phyloP scores from a whole-genome alignment of 2,888 invertebrate genomes.

The Pterostichus niger region DNA sequence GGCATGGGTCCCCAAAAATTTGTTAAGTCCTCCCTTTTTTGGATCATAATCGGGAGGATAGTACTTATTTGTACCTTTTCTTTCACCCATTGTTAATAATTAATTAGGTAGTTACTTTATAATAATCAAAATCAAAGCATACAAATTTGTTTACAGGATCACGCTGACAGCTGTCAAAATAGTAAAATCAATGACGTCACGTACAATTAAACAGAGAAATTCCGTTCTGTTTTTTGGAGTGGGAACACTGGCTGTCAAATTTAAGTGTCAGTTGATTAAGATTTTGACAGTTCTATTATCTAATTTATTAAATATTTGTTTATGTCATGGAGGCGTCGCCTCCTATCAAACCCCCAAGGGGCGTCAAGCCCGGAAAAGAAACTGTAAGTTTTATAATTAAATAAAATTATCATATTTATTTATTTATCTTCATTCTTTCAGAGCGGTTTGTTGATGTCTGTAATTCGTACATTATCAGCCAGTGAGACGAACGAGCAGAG shows the following conservation, averaged over 20 bases:
- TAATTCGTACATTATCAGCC: conserved; percentile 95
- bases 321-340: conserved; percentile 83
- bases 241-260: background rate
- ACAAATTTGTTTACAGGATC: conserved; percentile 19
- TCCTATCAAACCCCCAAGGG: conserved; percentile 91
- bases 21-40: conserved; percentile 94
- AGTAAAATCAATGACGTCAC: too few relatives aligned
- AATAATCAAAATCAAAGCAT: background rate
- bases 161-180: conserved; percentile 40
- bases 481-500: conserved; percentile 96
- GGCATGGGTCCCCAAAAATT: conserved; percentile 96
- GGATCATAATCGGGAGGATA: conserved; percentile 99
- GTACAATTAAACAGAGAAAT: too few relatives aligned
- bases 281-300: conserved; percentile 4
- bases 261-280: background rate
- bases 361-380: conserved; percentile 92
- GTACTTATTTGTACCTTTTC: conserved; percentile 98
- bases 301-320: conserved; percentile 3
- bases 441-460: conserved; percentile 95
- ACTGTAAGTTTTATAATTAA: conserved; percentile 80
- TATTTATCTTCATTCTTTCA: conserved; percentile 73
- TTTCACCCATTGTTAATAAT: conserved; percentile 90
- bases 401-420: conserved; percentile 25
- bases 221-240: background rate
- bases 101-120: background rate